Conservation (phyloP, 2,888 invertebrate species). For the Platypus cylindrus region DNA sequence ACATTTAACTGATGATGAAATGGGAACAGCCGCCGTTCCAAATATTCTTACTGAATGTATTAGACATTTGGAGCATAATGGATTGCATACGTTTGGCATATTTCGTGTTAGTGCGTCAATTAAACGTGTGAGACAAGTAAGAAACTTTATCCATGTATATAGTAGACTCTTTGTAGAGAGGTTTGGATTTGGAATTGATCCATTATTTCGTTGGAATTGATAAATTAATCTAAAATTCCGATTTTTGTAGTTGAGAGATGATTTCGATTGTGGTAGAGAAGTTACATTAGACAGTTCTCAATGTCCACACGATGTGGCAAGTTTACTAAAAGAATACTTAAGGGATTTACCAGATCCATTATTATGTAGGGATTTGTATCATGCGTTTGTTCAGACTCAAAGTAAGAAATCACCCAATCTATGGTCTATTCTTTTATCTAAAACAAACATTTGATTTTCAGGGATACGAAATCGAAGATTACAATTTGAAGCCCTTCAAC, state of each 20-base stretch:
- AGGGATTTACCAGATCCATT: constrained; percentile 87
- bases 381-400: constrained; percentile 81
- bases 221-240: neutral
- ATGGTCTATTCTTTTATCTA: no score
- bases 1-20: constrained; percentile 32
- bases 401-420: no score
- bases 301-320: constrained; percentile 88
- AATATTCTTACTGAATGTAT: constrained; percentile 68
- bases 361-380: constrained; percentile 77
- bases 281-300: constrained; percentile 62
- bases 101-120: constrained; percentile 88
- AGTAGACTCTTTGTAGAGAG: no score
- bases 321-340: constrained; percentile 84
- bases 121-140: constrained; percentile 80
- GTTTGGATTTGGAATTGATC: no score
- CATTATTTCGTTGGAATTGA: no score
- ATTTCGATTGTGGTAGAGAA: constrained; percentile 73
- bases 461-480: constrained; percentile 71
- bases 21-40: constrained; percentile 48
- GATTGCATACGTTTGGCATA: constrained; percentile 74
- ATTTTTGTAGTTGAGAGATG: constrained; percentile 63
- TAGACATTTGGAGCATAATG: constrained; percentile 66
- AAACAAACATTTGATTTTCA: constrained; percentile 27
- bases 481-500: constrained; percentile 72
- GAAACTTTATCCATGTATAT: constrained; percentile 12